Percentiles rank a stretch among this genome's conserved stretches.
Evolutionary conservation across 1,140 invertebrate genomes (phyloP).

Genomic region (Heliconius himera): DNA sequence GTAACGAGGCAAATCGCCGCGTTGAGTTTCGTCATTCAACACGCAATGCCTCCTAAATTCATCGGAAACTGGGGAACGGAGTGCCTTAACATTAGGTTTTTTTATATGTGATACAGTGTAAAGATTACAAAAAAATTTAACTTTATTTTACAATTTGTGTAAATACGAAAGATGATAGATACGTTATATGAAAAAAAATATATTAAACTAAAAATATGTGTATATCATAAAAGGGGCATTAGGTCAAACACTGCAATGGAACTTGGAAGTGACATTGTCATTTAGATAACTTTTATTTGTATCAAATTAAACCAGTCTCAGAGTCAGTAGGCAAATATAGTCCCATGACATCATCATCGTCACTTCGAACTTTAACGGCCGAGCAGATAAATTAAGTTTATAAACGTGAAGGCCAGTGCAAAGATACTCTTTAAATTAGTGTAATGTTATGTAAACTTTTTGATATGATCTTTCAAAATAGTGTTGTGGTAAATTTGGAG

Average conservation of each 20-base stretch:
- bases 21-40: too few relatives aligned
- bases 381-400: constrained; percentile 26
- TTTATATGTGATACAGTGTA: too few relatives aligned
- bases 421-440: constrained; percentile 17
- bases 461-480: constrained; percentile 8
- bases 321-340: constrained; percentile 49
- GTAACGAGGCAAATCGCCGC: too few relatives aligned
- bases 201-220: background rate
- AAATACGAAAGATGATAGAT: background rate
- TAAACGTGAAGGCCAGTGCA: constrained; percentile 20
- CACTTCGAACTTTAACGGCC: constrained; percentile 47
- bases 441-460: constrained; percentile 18
- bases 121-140: too few relatives aligned
- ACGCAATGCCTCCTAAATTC: too few relatives aligned
- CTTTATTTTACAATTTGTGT: background rate
- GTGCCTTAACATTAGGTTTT: too few relatives aligned
- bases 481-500: constrained; percentile 15
- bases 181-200: background rate
- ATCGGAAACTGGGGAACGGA: too few relatives aligned
- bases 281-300: constrained; percentile 23
- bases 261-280: constrained; percentile 3
- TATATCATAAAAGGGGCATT: background rate
- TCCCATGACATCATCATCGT: constrained; percentile 62
- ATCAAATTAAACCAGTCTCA: constrained; percentile 42
- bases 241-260: constrained; percentile 12